Evolutionary conservation across 2,113 vertebrate genomes (phyloP).

Genomic region (Cryptoleucopteryx plumbea): DNA sequence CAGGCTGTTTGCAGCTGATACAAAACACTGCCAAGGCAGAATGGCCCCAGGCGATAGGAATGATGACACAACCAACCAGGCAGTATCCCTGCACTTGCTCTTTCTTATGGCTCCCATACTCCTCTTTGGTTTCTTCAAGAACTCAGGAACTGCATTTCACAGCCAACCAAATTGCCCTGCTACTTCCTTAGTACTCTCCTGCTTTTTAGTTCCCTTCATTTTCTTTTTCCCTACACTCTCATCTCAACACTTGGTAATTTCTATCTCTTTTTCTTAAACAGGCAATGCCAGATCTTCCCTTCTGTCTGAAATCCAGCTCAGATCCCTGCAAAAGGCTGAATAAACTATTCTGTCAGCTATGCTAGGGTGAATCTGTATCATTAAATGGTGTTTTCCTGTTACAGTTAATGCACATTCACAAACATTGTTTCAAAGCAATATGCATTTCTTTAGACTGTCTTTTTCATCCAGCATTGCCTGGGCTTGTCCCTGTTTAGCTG

Average conservation of each 20-base stretch:
- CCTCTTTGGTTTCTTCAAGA: neutral
- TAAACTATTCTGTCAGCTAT: neutral
- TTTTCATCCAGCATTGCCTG: neutral
- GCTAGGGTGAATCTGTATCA: neutral
- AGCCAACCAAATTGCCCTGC: neutral
- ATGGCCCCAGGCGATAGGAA: neutral
- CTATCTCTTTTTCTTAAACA: constrained; percentile 15
- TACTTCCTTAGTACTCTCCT: neutral
- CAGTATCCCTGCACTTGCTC: neutral
- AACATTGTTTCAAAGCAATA: neutral
- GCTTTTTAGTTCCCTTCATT: neutral
- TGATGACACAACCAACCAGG: neutral
- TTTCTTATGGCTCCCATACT: neutral
- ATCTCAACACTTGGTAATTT: neutral
- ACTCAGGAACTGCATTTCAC: neutral
- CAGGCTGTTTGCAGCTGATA: neutral
- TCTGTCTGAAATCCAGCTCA: neutral
- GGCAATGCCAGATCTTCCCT: neutral
- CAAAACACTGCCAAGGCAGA: neutral
- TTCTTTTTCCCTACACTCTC: neutral
- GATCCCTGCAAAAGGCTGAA: neutral
- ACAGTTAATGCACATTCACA: neutral
- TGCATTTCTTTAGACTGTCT: neutral
- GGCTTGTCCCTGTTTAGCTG: neutral
- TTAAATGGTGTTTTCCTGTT: neutral